phyloP scores from a whole-genome alignment of 2,888 invertebrate genomes.

The Hypena proboscidalis region DNA sequence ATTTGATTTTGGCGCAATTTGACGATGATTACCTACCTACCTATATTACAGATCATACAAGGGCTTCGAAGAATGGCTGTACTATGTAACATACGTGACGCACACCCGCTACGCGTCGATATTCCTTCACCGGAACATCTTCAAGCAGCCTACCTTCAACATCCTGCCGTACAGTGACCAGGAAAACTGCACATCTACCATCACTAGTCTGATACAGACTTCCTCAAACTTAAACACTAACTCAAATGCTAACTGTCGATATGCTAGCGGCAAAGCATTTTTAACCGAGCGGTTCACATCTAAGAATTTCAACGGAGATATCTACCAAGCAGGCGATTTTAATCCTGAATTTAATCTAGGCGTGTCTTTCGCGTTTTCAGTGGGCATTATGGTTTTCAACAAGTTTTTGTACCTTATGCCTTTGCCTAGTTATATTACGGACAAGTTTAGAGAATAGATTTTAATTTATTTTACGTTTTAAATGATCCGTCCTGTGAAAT shows the following conservation, averaged over 20 bases:
- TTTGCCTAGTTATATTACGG: slow-evolving; percentile 92
- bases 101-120: slow-evolving; percentile 93
- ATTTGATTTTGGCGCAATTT: neutral
- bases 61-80: slow-evolving; percentile 92
- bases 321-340: slow-evolving; percentile 85
- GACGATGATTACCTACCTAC: neutral
- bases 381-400: slow-evolving; percentile 92
- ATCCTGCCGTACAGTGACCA: slow-evolving; percentile 78
- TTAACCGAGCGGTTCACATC: slow-evolving; percentile 89
- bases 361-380: slow-evolving; percentile 92
- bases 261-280: slow-evolving; percentile 89
- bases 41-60: slow-evolving; percentile 88
- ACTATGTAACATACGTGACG: slow-evolving; percentile 91
- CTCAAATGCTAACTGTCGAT: slow-evolving; percentile 87
- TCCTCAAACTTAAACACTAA: slow-evolving; percentile 75
- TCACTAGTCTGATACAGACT: slow-evolving; percentile 83
- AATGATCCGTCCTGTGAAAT: slow-evolving; percentile 16
- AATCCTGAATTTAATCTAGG: slow-evolving; percentile 92
- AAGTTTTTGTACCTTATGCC: slow-evolving; percentile 94
- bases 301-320: slow-evolving; percentile 81
- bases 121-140: slow-evolving; percentile 89
- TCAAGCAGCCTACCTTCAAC: slow-evolving; percentile 85
- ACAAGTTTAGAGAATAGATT: slow-evolving; percentile 91
- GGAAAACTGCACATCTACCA: slow-evolving; percentile 82
- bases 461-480: neutral